Conservation (phyloP, 2,797 vertebrate genomes). For the Sarcophilus harrisii region DNA sequence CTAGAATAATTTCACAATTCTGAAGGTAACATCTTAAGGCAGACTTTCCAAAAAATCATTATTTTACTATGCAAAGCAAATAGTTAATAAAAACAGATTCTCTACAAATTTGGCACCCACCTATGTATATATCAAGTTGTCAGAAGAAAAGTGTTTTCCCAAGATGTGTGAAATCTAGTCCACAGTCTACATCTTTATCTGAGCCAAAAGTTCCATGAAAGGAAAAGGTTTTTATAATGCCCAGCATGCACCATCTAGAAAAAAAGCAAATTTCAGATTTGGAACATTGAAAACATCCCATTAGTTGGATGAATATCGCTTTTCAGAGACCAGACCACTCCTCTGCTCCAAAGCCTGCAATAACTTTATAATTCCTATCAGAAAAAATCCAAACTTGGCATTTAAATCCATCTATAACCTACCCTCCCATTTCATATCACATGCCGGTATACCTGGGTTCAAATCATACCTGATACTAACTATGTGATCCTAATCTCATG, state of each 20-base stretch:
- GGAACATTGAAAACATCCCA: constrained; percentile 30
- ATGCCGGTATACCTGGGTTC: background rate
- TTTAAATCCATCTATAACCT: background rate
- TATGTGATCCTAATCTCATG: background rate
- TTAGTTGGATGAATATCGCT: constrained; percentile 39
- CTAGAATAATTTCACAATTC: constrained; percentile 33
- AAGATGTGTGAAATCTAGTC: constrained; percentile 77
- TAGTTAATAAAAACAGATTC: constrained; percentile 80
- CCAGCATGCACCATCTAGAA: constrained; percentile 30
- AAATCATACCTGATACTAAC: background rate
- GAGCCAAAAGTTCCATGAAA: constrained; percentile 64
- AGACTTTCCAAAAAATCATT: constrained; percentile 56
- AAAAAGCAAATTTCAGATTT: constrained; percentile 40
- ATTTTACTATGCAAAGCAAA: constrained; percentile 79
- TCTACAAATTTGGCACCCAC: constrained; percentile 77
- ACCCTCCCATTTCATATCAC: background rate
- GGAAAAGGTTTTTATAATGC: constrained; percentile 26
- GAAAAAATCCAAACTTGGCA: background rate
- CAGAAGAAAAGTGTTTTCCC: constrained; percentile 75
- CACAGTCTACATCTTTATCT: constrained; percentile 59
- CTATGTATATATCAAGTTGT: constrained; percentile 81
- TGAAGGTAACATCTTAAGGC: constrained; percentile 68
- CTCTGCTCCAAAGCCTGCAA: background rate
- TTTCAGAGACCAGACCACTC: constrained; percentile 3
- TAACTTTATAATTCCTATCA: background rate